Evolutionary conservation across 1,140 invertebrate genomes (phyloP).

Genomic region (Leptinotarsa lineolata): DNA sequence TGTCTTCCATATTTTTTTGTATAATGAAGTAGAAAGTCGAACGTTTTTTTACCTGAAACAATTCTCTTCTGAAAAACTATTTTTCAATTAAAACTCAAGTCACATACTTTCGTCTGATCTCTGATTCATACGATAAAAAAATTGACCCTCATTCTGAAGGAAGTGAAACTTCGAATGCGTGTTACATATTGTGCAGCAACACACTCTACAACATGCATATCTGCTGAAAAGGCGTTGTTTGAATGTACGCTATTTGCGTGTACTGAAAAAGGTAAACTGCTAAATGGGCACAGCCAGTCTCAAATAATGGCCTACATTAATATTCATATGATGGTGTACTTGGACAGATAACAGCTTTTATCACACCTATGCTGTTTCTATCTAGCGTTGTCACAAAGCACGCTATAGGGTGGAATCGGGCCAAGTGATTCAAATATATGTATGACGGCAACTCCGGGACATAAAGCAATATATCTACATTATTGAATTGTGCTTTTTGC

Average conservation of each 20-base stretch:
- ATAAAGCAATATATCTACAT: not conserved
- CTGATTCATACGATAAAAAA: too few relatives aligned
- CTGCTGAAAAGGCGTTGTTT: conserved; percentile 27
- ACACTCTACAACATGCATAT: conserved; percentile 5
- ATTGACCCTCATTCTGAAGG: too few relatives aligned
- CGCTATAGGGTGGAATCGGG: conserved; percentile 23
- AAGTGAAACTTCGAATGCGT: not conserved
- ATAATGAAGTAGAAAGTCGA: too few relatives aligned
- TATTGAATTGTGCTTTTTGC: conserved; percentile 8
- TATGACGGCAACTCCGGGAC: conserved; percentile 3
- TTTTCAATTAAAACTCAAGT: too few relatives aligned
- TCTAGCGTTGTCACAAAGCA: conserved; percentile 22
- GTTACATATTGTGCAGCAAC: not conserved
- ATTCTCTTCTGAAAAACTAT: too few relatives aligned
- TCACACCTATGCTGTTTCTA: conserved; percentile 30
- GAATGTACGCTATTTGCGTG: conserved; percentile 26
- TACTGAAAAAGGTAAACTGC: conserved; percentile 30
- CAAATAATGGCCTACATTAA: conserved; percentile 31
- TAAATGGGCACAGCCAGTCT: conserved; percentile 26
- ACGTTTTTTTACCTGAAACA: too few relatives aligned
- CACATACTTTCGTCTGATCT: too few relatives aligned
- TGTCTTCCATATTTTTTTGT: too few relatives aligned
- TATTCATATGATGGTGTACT: conserved; percentile 32
- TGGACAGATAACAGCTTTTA: conserved; percentile 33
- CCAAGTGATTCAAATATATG: conserved; percentile 17